Base-by-base conservation (phyloP, 92 coral and sea anemone genomes). In the Ricordea florida region DNA sequence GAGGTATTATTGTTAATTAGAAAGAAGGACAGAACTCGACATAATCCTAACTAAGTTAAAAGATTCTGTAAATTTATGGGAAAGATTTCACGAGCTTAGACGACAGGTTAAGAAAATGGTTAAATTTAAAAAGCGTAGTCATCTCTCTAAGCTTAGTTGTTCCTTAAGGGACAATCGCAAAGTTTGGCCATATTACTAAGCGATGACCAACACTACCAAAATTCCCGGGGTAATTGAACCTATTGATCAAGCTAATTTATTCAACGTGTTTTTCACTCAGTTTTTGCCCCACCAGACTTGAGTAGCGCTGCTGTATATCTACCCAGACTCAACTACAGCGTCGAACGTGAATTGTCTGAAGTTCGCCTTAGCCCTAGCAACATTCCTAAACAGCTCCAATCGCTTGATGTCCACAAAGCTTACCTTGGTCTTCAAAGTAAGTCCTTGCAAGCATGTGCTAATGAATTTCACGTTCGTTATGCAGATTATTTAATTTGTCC, bases 211-310 rank as follows among this genome's bases (percentile, higher is more conserved):
- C 33, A 31, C 79, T 16, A 46, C 32, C 33, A 75, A 62, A 62
- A 75, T 75, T 38, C 82, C 82, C 16, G 74, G 14, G 7, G 73
- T 61, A 46, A 40, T 75, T 1, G 17, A 47, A 10, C 49, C 62
- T 42, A 1, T 80, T 38, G 80, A 71, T 43, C 69, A 80, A 61
- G 80, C 86, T 18, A 58, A 70, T 38, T 11, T 66, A 34, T 83
- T 76, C 51, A 76, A 83, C 47, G 51, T 38, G 31, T 83, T 66
- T 83, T 83, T 42, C 84, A 76, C 26, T 53, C 84, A 26, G 83
- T 83, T 31, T 82, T 74, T 55, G 63, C 50, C 32, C 71, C 60
- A 13, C 15, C 42, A 41, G 51, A 45, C 20, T 10, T 4, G 15
- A 10, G 28, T 0, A 51, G 59, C 59, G 14, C 59, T 51, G 33